Base-by-base conservation (phyloP, 2,888 invertebrate species). In the Acanthopleura granulata region DNA sequence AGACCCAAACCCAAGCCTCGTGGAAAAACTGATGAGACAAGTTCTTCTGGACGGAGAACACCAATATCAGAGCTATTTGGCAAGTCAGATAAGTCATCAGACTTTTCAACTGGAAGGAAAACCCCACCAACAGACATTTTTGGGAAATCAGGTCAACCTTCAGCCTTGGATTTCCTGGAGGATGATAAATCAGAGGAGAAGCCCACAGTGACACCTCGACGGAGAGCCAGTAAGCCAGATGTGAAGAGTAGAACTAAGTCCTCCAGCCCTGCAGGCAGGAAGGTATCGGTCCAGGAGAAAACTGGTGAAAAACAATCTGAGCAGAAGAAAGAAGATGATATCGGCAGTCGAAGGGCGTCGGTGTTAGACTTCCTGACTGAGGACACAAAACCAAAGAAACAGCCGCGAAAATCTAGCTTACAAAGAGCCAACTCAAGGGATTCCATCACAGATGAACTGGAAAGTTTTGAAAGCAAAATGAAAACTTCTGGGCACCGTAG, bases 291-390 rank as follows among this genome's bases (percentile, higher is more conserved):
- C 15, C 6, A 66, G 25, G 66, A 66, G 1, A 25, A 18, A 16
- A 66, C 27, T 6, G 9, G 1, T 1, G 25, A 66, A 66, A 66
- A 27, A 66, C 66, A 16, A 16, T 16, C 18, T 27, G 66, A 66
- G 29, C 15, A 22, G 6, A 66, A 66, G 29, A 66, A 66, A 27
- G 66, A 66, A 6, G 66, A 66, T 27, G 66, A 66, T 27, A 6
- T 27, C 6, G 25, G 29, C 66, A 66, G 25, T 16, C 22, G 66
- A 25, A 18, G 66, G 30, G 75, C 80, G 11, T 78, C 79, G 30
- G 71, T 83, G 50, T 77, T 83, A 57, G 83, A 83, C 72, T 82
- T 83, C 50, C 73, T 83, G 16, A 75, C 70, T 22, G 82, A 76
- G 6, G 82, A 79, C 29, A 62, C 61, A 11, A n/a, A 72, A 1